Base-by-base conservation (phyloP, 2,888 invertebrate species). In the Phyllotreta striolata region DNA sequence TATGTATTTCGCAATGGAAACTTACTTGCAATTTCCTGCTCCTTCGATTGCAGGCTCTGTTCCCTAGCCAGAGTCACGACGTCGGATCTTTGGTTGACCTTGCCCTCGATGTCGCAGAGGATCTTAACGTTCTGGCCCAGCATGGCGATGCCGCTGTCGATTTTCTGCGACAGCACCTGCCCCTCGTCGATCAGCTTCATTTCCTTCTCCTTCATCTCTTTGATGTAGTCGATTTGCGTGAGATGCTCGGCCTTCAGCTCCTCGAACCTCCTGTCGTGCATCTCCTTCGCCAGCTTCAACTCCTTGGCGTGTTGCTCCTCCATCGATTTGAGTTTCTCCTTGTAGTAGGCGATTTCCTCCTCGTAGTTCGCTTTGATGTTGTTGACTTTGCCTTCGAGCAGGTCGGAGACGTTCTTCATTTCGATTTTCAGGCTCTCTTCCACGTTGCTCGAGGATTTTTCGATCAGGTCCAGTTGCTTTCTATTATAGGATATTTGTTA, bases 371-470 rank as follows among this genome's bases (percentile, higher is more conserved):
- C 64, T 52, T 73, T 74, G 1, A 78, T 7, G 34, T 66, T 66
- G 51, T 77, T 77, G 40, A 86, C 81, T 76, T 86, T 86, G 68
- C 84, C 85, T 2, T 83, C 79, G 66, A 85, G 85, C 68, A 82
- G 83, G 68, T 82, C 83, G 0, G 82, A 79, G 2, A 85, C 64
- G 68, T 83, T 83, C 4, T 85, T 85, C 64, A 85, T 83, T 78
- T 88, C 88, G 34, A 84, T 84, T 75, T 85, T 87, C 79, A 88
- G 82, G 70, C 87, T 81, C 65, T 85, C 85, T 75, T 88, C 88
- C 0, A 85, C 79, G 70, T 85, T 84, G 62, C 79, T 83, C 47
- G 85, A 75, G 0, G 86, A 85, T 65, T 86, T 80, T 78, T 87
- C 87, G 64, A 87, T 71, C 49, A 87, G 83, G 3, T 83, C 82